These are phyloP conservation scores for Lomographa bimaculata DNA, from an alignment of 2,888 invertebrate genomes.

Conservation along the genomic window DNA sequence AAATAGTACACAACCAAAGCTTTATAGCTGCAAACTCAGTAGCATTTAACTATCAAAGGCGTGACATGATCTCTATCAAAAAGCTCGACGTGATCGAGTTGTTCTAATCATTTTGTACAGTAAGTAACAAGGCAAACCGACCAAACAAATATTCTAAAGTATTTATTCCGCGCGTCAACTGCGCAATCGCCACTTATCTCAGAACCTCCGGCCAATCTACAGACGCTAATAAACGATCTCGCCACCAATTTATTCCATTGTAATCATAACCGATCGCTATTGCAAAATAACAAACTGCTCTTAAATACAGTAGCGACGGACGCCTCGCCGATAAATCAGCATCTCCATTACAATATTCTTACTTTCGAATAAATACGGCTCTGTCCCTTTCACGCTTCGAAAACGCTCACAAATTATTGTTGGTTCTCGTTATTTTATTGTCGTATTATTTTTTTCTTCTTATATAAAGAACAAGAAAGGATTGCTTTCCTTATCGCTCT, in stretches of 20 bases:
- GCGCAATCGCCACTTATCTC: slow-evolving; percentile 30
- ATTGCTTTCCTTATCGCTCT: slow-evolving; percentile 12
- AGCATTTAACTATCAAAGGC: no score
- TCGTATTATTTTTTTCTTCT: slow-evolving; percentile 44
- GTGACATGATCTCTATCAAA: no score
- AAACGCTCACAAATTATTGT: slow-evolving; percentile 79
- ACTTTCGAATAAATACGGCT: slow-evolving; percentile 65
- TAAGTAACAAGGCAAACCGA: no score
- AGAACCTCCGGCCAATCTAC: slow-evolving; percentile 19
- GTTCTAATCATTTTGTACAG: no score
- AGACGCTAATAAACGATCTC: slow-evolving; percentile 46
- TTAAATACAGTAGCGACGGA: slow-evolving; percentile 67
- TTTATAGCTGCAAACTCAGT: no score
- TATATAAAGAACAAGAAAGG: slow-evolving; percentile 21
- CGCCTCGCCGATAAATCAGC: slow-evolving; percentile 70
- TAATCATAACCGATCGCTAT: slow-evolving; percentile 51
- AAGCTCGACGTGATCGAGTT: no score
- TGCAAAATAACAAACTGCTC: slow-evolving; percentile 65
- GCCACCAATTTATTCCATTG: slow-evolving; percentile 62
- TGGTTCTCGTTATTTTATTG: slow-evolving; percentile 72
- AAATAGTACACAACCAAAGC: no score
- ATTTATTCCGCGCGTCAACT: no score
- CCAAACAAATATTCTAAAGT: no score
- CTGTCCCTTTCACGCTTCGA: slow-evolving; percentile 69
- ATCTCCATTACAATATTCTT: slow-evolving; percentile 70